Percentiles rank a stretch among this genome's conserved stretches.
These are phyloP conservation scores for Gymnarchus niloticus DNA, from an alignment of 2,113 vertebrate species.

Conservation along the genomic window DNA sequence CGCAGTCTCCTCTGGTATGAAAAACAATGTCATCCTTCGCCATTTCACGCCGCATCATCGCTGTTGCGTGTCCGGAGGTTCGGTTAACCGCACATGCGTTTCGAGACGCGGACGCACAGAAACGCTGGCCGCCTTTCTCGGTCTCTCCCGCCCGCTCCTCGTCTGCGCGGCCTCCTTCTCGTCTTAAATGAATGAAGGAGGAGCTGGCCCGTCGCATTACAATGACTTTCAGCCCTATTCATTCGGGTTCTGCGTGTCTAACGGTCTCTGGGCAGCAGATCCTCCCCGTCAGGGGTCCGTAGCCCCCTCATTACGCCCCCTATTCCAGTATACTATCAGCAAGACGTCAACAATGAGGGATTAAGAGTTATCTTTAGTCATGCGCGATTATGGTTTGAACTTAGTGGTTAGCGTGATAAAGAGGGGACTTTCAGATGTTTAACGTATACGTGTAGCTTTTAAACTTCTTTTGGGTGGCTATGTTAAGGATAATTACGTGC, in stretches of 20 bases:
- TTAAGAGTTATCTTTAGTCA: slow-evolving; percentile 31
- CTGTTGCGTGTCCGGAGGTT: neutral
- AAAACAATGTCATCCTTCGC: neutral
- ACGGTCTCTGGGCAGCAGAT: slow-evolving; percentile 58
- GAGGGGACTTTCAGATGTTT: neutral
- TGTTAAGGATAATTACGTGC: neutral
- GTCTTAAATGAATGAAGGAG: slow-evolving; percentile 56
- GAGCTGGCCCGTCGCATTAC: slow-evolving; percentile 61
- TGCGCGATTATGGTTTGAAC: slow-evolving; percentile 32
- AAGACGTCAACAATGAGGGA: slow-evolving; percentile 46
- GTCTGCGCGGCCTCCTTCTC: slow-evolving; percentile 41
- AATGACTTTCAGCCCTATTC: slow-evolving; percentile 62
- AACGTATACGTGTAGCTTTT: slow-evolving; percentile 3
- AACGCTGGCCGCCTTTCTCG: neutral
- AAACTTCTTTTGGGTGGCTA: neutral
- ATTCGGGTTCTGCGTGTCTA: slow-evolving; percentile 58
- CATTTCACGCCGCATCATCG: neutral
- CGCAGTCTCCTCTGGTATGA: neutral
- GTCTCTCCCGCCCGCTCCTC: slow-evolving; percentile 5
- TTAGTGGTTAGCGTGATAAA: neutral
- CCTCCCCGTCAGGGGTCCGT: slow-evolving; percentile 52
- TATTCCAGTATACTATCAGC: slow-evolving; percentile 43
- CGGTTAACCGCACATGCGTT: neutral
- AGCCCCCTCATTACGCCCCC: slow-evolving; percentile 47
- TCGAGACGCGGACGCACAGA: neutral